Evolutionary conservation across 2,888 invertebrate genomes (phyloP), one percentile per base, ranked within the genome.

Genomic region (Hydrotaea cyrtoneurina): DNA sequence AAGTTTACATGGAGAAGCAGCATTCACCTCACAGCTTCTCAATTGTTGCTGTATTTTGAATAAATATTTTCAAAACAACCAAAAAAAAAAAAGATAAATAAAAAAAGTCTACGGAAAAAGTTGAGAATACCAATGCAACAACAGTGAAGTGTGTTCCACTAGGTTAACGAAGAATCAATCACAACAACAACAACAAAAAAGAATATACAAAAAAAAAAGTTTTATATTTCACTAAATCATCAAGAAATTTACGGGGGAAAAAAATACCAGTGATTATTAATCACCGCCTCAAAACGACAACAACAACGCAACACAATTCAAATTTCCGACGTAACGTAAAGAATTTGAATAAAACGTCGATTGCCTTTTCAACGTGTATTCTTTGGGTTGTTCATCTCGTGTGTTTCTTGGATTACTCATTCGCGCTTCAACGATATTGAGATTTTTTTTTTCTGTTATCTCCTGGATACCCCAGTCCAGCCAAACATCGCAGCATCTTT

Each of bases 1-100:
- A 88, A 88, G 89, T 88, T 88, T 89, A 86, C 85, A 86, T 86
- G 5, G 86, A 86, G 31, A 87, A 84, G 72, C 43, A 69, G 19
- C 66, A 43, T 43, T 21, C 31, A 72, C 62, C 62, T 53, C 13
- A 46, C 2, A 7, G 31, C 31, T 31, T 31, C 7, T 2, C 31
- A 31, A 7, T 31, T 31, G 7, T 31, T 31, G 31, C 31, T 31
- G 31, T 31, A 31, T 4, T 31, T 31, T 31, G 31, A 31, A 31
- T 4, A 31, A 31, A 31, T 31, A 31, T 31, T 31, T 31, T 31
- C n/a, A n/a, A n/a, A n/a, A n/a, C n/a, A n/a, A n/a, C n/a, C n/a
- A n/a, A n/a, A n/a, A n/a, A 31, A 31, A 31, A 31, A 31, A 31
- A 31, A 4, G 2, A 31, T 31, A 31, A 31, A 31, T 4, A 31